Evolutionary conservation across 2,797 vertebrate species (phyloP).

Genomic region (Ptychadena robeensis): DNA sequence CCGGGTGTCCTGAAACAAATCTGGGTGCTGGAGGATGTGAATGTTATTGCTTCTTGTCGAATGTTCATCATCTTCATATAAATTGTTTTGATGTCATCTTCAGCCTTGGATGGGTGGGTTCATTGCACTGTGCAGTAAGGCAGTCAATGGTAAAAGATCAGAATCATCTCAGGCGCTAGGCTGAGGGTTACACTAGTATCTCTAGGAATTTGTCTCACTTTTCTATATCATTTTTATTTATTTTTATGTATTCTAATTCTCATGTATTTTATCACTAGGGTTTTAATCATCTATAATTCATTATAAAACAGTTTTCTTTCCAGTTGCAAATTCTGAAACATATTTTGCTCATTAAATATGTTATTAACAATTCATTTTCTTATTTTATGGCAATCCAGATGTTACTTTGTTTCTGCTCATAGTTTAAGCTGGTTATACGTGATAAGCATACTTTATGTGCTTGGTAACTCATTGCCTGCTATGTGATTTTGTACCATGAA

Average conservation of each 20-base stretch:
- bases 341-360: neutral
- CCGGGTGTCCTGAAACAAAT: neutral
- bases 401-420: neutral
- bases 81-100: neutral
- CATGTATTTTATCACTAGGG: too few species aligned
- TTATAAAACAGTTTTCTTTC: too few species aligned
- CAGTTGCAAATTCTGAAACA: too few species aligned
- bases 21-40: neutral
- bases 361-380: too few species aligned
- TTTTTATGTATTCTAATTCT: too few species aligned
- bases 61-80: neutral
- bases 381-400: neutral
- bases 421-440: too few species aligned
- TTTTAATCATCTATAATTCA: too few species aligned
- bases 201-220: neutral
- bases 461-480: too few species aligned
- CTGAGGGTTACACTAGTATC: neutral
- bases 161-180: neutral
- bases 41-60: neutral
- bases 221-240: neutral
- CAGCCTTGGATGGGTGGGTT: slow-evolving; percentile 23
- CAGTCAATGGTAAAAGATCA: neutral
- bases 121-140: neutral
- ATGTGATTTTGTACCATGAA: too few species aligned
- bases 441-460: too few species aligned